Base-by-base conservation (phyloP, 2,797 vertebrate genomes). In the Margarornis squamiger region DNA sequence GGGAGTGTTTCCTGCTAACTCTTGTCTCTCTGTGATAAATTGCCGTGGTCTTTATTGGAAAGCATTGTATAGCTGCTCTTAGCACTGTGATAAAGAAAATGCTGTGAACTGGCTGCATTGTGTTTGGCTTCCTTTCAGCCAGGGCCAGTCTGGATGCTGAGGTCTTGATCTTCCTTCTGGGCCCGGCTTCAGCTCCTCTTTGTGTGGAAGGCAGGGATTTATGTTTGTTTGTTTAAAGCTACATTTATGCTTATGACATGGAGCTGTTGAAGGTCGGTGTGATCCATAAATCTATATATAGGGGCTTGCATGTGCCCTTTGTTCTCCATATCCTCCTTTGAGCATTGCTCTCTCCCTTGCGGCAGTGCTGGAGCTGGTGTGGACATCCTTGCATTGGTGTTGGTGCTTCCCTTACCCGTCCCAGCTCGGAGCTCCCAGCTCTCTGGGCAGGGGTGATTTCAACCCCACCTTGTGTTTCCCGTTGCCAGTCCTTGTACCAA, bases 91-190 rank as follows among this genome's bases (percentile, higher is more conserved):
- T 93, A 96, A 96, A 93, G 85, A 91, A 91, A 92, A 82, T 48
- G 43, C 73, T 62, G 59, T 76, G 90, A 93, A 63, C 62, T 4
- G 14, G 29, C 78, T 88, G 89, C 85, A 92, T 95, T 96, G 93
- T 96, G 85, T 91, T 88, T 90, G 79, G 92, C 85, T 97, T 97
- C 95, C 93, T 93, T 93, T 94, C 73, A 90, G 55, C 72, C 65
- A 66, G 57, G 62, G n/a, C 49, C 62, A 55, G 45, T 61, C 92
- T 93, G 92, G 87, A 74, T 0, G 0, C 74, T 45, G 57, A 93
- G 74, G 80, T 88, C 62, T 79, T 55, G 58, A 62, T 96, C 87
- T 87, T 94, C 91, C 87, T 80, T 73, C 57, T 75, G 61, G 54
- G 68, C 63, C 66, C 84, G 73, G 36, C 48, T 52, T 92, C 62